phyloP scores from a whole-genome alignment of 2,797 vertebrate genomes.

The Euthynnus affinis region DNA sequence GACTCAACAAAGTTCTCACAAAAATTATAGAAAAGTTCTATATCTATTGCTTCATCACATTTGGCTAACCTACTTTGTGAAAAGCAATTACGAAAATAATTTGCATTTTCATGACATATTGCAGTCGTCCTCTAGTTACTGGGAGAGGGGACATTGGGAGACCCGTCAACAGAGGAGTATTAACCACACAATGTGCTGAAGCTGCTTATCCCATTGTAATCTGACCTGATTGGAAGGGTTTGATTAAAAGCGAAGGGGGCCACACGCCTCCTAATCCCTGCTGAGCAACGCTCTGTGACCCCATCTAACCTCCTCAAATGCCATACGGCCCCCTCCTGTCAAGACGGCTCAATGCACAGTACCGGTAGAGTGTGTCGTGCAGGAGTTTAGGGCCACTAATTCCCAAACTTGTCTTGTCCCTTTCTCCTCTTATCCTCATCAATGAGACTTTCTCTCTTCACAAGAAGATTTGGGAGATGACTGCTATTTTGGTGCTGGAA shows the following conservation, averaged over 20 bases:
- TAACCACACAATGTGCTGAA: conserved; percentile 74
- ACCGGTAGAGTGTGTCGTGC: conserved; percentile 70
- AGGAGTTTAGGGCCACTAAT: conserved; percentile 81
- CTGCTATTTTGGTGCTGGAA: conserved; percentile 82
- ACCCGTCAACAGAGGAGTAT: conserved; percentile 62
- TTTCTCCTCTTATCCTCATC: conserved; percentile 80
- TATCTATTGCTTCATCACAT: conserved; percentile 27
- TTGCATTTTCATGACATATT: conserved; percentile 34
- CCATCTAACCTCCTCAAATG: conserved; percentile 74
- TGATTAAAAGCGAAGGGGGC: conserved; percentile 85
- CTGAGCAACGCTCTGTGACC: conserved; percentile 76
- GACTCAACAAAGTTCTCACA: conserved; percentile 21
- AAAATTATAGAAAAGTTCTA: conserved; percentile 19
- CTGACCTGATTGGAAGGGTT: conserved; percentile 85
- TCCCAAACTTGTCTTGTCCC: conserved; percentile 80
- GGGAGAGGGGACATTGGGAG: conserved; percentile 37
- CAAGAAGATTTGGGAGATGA: conserved; percentile 78
- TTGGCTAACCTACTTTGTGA: conserved; percentile 22
- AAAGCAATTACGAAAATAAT: conserved; percentile 49
- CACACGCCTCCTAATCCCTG: conserved; percentile 80
- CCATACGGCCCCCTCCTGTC: conserved; percentile 74
- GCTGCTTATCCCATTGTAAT: conserved; percentile 82
- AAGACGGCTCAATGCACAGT: conserved; percentile 72
- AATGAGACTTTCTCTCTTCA: conserved; percentile 76
- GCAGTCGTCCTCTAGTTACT: conserved; percentile 28